Conservation (phyloP, 2,113 vertebrate genomes). For the Balaeniceps rex region DNA sequence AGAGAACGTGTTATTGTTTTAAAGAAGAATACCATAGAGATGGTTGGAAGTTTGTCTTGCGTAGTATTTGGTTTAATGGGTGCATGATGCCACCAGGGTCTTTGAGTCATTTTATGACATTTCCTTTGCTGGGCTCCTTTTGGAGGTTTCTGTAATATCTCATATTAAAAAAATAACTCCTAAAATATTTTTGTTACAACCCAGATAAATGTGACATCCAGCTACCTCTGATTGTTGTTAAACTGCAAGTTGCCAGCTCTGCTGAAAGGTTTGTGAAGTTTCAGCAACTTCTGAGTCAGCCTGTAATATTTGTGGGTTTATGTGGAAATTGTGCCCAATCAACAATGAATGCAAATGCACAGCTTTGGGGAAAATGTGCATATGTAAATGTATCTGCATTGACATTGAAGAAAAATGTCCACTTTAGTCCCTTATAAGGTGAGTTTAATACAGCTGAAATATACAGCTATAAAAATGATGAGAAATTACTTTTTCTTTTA, state of each 20-base stretch:
- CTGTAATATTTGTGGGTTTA: background rate
- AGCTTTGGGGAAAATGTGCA: background rate
- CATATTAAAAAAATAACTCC: background rate
- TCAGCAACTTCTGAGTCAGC: background rate
- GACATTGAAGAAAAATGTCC: background rate
- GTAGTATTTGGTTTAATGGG: background rate
- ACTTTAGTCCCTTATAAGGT: background rate
- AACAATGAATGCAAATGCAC: background rate
- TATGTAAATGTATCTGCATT: background rate
- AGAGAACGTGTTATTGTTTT: background rate
- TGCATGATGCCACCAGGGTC: background rate
- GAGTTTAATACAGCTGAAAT: background rate
- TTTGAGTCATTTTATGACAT: background rate
- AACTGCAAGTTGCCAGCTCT: background rate
- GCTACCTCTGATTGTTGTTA: background rate
- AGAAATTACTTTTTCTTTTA: background rate
- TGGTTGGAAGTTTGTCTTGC: background rate
- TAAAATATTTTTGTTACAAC: background rate
- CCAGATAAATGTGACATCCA: background rate
- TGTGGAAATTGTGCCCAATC: background rate
- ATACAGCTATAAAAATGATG: background rate
- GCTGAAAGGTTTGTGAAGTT: background rate
- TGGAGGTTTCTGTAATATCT: background rate
- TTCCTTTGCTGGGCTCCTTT: background rate
- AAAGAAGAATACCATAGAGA: background rate